Evolutionary conservation across 2,888 invertebrate genomes (phyloP).

Genomic region (Temnothorax ravouxi): DNA sequence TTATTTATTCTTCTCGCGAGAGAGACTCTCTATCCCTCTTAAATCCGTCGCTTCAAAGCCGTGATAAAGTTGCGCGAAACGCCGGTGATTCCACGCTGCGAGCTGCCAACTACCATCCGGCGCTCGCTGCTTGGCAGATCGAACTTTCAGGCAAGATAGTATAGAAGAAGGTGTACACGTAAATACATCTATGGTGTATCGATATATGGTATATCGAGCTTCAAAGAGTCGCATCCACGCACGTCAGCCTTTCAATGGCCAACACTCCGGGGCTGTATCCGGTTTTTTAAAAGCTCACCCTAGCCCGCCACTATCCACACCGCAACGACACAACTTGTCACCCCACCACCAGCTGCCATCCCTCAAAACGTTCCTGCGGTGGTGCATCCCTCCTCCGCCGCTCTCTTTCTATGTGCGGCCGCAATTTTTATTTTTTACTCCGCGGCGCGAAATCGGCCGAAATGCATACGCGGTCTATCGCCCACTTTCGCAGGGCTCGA

Average conservation of each 20-base stretch:
- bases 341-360: conserved; percentile 7
- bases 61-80: conserved; percentile 36
- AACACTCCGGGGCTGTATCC: conserved; percentile 65
- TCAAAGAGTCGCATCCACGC: conserved; percentile 67
- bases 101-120: conserved; percentile 35
- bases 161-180: not conserved
- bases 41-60: conserved; percentile 21
- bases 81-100: conserved; percentile 30
- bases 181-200: conserved; percentile 40
- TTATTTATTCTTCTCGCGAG: conserved; percentile 31
- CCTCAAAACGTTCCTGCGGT: conserved; percentile 48
- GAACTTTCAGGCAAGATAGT: not conserved
- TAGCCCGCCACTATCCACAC: conserved; percentile 29
- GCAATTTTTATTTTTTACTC: conserved; percentile 50
- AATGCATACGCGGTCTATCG: conserved; percentile 68
- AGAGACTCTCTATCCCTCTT: conserved; percentile 1
- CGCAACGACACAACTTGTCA: conserved; percentile 53
- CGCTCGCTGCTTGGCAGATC: conserved; percentile 50
- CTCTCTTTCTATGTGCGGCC: conserved; percentile 5
- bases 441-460: conserved; percentile 54
- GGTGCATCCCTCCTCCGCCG: conserved; percentile 1
- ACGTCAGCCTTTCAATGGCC: conserved; percentile 63
- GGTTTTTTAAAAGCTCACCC: conserved; percentile 75
- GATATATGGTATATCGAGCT: conserved; percentile 64
- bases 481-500: conserved; percentile 60